Base-by-base conservation (phyloP, 1,140 invertebrate species). In the Linepithema humile region DNA sequence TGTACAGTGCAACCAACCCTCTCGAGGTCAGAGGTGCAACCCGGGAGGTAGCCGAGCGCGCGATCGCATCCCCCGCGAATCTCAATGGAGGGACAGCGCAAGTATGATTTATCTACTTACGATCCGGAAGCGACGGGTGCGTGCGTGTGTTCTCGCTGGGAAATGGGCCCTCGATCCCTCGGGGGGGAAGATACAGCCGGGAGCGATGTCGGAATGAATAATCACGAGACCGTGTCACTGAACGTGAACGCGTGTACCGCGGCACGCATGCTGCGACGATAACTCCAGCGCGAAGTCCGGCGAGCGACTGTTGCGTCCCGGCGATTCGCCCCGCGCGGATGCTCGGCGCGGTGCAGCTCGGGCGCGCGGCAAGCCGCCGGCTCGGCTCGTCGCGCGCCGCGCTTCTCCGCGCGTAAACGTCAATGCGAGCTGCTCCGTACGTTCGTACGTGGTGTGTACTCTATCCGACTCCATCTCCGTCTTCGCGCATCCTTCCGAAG, bases 221-320 rank as follows among this genome's bases (percentile, higher is more conserved):
- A 74, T 87, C 62, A 85, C 62, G 62, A 67, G 67, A 69, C 23
- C 48, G 32, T 75, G 38, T 55, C 82, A 62, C 57, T 75, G 73
- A 15, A 77, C 53, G 69, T 35, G 23, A 48, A 70, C 29, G 32
- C 38, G 15, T 50, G n/a, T 73, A 88, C 26, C 55, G 38, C 12
- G 38, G 10, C 83, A 23, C 48, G 7, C 72, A 78, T 65, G 48
- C n/a, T 57, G 65, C 17, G 9, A 32, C 38, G 85, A 89, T 53
- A 23, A 23, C 50, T 80, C 55, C 77, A 83, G 70, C 80, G 85
- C 89, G 62, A 85, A 86, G 85, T 89, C 78, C 83, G 84, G 67
- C 64, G 88, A 90, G 85, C 89, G 90, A 91, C 90, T 91, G 89
- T 89, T 91, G 89, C 87, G 85, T 89, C 83, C 87, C 90, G 85